These are phyloP conservation scores for Hypotaenidia okinawae DNA, from an alignment of 2,797 vertebrate species.

Conservation along the genomic window DNA sequence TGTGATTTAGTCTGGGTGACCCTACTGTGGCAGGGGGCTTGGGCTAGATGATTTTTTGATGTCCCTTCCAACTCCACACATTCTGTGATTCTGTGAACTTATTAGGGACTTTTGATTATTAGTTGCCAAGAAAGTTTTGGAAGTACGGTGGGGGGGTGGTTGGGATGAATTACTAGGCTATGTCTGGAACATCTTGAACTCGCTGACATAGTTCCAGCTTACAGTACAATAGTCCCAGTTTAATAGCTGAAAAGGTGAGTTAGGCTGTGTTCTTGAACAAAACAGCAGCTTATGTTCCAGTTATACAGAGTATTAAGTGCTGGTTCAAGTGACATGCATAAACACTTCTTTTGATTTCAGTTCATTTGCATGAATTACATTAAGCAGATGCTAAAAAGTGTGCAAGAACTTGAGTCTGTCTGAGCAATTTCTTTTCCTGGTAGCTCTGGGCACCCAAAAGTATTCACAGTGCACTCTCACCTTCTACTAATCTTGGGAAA, in stretches of 20 bases:
- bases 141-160: background rate
- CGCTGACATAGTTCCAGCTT: background rate
- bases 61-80: too few species aligned
- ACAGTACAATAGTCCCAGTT: background rate
- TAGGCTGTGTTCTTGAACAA: background rate
- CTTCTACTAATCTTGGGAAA: background rate
- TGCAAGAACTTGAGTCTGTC: background rate
- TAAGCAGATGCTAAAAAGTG: constrained; percentile 21
- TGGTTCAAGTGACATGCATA: constrained; percentile 9
- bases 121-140: background rate
- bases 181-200: background rate
- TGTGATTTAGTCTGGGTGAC: too few species aligned
- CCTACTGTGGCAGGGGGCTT: too few species aligned
- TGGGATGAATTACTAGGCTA: background rate
- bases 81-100: background rate
- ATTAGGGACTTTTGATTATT: background rate
- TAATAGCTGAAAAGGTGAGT: background rate
- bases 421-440: background rate
- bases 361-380: constrained; percentile 23
- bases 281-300: background rate
- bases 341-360: constrained; percentile 43
- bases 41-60: too few species aligned
- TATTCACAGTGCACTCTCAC: background rate
- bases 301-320: background rate
- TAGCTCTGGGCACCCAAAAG: background rate